These are phyloP conservation scores for Cavia aperea DNA, from an alignment of 2,113 vertebrate species.

Conservation along the genomic window DNA sequence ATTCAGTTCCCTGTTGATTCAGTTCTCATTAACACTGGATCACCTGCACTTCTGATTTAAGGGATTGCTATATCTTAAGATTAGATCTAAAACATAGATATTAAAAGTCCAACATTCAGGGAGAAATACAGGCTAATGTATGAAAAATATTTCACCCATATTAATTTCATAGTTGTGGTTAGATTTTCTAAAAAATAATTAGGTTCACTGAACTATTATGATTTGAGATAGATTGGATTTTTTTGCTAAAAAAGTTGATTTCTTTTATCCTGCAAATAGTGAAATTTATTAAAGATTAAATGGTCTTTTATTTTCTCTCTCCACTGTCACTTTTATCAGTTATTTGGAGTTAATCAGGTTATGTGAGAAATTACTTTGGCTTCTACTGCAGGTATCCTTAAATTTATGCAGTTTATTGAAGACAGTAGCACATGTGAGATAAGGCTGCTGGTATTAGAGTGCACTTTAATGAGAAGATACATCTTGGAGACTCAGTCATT, in stretches of 20 bases:
- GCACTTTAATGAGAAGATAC: conserved; percentile 32
- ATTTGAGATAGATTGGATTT: conserved; percentile 66
- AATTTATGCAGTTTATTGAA: conserved; percentile 57
- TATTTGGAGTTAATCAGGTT: conserved; percentile 57
- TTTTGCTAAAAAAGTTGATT: conserved; percentile 67
- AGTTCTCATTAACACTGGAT: conserved; percentile 40
- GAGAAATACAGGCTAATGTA: conserved; percentile 64
- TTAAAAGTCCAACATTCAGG: conserved; percentile 63
- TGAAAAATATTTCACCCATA: conserved; percentile 72
- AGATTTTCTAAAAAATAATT: conserved; percentile 66
- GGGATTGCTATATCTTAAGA: conserved; percentile 53
- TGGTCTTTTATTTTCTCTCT: conserved; percentile 43
- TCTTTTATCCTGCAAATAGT: conserved; percentile 48
- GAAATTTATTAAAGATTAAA: conserved; percentile 67
- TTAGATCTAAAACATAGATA: conserved; percentile 54
- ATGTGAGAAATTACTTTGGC: conserved; percentile 49
- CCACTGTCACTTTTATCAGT: conserved; percentile 42
- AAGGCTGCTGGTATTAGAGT: conserved; percentile 14
- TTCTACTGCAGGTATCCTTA: conserved; percentile 38
- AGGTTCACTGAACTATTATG: conserved; percentile 60
- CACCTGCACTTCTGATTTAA: conserved; percentile 67
- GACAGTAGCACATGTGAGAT: not conserved
- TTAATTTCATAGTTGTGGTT: conserved; percentile 65
- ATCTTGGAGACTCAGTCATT: not conserved
- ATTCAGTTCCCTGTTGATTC: conserved; percentile 44